These are phyloP conservation scores for Pyrocephalus nanus DNA, from an alignment of 2,797 vertebrate species.

Conservation along the genomic window DNA sequence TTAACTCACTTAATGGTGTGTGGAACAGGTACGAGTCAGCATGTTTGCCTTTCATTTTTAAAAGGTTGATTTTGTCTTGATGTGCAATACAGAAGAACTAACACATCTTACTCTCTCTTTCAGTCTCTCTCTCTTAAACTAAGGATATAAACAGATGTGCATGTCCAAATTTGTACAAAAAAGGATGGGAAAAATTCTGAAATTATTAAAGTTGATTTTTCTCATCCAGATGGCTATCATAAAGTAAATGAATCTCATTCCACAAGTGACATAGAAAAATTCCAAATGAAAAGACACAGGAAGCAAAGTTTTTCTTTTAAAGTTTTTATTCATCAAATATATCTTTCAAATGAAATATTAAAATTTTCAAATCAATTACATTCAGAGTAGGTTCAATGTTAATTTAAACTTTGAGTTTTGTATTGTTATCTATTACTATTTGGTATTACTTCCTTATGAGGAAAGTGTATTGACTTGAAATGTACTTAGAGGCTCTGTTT, in stretches of 20 bases:
- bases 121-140: not conserved
- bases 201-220: not conserved
- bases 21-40: not conserved
- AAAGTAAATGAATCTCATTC: not conserved
- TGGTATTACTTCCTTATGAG: not conserved
- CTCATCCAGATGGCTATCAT: accelerated
- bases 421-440: not conserved
- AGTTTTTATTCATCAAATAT: not conserved
- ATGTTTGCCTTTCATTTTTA: not conserved
- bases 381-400: not conserved
- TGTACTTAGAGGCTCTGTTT: not conserved
- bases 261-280: not conserved
- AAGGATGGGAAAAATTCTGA: not conserved
- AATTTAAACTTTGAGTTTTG: not conserved
- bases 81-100: not conserved
- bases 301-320: not conserved
- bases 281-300: not conserved
- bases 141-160: not conserved
- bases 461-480: not conserved
- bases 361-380: not conserved
- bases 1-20: not conserved
- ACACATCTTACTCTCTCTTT: accelerated
- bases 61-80: not conserved
- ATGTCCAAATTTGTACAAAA: not conserved
- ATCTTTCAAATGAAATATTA: not conserved